A percentile compares a stretch with the other conserved stretches of the same genome.
Conservation (phyloP, 1,140 invertebrate genomes). For the Tetragonula clypearis region DNA sequence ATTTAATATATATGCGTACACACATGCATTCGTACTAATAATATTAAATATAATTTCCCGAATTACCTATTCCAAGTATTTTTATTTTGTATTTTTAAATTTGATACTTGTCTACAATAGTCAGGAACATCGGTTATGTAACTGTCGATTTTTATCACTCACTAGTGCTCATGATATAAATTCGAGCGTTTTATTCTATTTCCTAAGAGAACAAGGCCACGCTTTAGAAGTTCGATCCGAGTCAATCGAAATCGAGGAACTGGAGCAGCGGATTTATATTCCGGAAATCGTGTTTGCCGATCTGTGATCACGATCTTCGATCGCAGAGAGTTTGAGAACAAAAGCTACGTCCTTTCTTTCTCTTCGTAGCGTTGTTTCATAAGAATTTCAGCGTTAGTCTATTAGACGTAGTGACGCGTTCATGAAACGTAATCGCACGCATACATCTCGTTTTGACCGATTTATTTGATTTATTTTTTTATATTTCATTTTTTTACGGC, state of each 20-base stretch:
- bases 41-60: too few relatives aligned
- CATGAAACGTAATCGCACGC: too few relatives aligned
- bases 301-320: slow-evolving; percentile 20
- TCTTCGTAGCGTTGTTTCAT: too few relatives aligned
- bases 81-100: too few relatives aligned
- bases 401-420: too few relatives aligned
- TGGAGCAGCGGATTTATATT: background rate
- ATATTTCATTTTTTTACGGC: too few relatives aligned
- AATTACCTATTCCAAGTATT: too few relatives aligned
- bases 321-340: slow-evolving; percentile 15
- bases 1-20: too few relatives aligned
- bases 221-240: slow-evolving; percentile 5
- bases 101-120: background rate
- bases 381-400: too few relatives aligned
- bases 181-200: background rate
- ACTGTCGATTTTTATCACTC: background rate
- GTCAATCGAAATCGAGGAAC: background rate
- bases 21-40: too few relatives aligned
- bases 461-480: too few relatives aligned
- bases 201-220: background rate
- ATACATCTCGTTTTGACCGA: too few relatives aligned
- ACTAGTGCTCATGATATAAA: background rate
- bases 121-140: background rate
- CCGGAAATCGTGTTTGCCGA: slow-evolving; percentile 14
- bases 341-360: slow-evolving; percentile 20